These are phyloP conservation scores for Megaceryle maxima DNA, from an alignment of 2,113 vertebrate species.

Conservation along the genomic window DNA sequence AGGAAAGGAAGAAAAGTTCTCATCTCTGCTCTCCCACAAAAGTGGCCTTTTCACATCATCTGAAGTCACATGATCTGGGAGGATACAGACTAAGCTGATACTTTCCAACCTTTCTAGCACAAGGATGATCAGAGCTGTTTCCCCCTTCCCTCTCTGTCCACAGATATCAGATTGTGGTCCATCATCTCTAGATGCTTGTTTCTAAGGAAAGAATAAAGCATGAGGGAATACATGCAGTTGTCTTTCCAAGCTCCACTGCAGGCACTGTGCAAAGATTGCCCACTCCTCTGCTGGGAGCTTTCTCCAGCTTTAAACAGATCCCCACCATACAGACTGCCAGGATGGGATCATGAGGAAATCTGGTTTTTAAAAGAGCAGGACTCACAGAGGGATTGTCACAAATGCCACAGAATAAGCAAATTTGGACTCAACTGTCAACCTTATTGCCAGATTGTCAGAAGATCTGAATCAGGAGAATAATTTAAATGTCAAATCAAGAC, in stretches of 20 bases:
- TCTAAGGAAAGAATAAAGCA: background rate
- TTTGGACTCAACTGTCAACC: constrained; percentile 47
- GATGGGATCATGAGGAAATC: background rate
- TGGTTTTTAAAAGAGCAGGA: constrained; percentile 48
- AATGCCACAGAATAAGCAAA: constrained; percentile 50
- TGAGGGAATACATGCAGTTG: background rate
- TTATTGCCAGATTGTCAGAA: constrained; percentile 52
- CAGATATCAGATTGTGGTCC: constrained; percentile 10
- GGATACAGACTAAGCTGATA: background rate
- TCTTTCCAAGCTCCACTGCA: background rate
- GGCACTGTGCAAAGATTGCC: background rate
- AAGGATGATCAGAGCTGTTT: background rate
- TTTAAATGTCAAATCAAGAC: constrained; percentile 65
- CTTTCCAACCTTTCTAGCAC: background rate
- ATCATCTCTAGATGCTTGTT: constrained; percentile 1
- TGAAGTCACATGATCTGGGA: background rate
- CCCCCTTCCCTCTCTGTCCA: background rate
- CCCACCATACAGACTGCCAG: background rate
- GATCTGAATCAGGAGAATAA: constrained; percentile 53
- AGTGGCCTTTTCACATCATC: background rate
- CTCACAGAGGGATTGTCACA: constrained; percentile 4
- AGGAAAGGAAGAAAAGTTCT: background rate
- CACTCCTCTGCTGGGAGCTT: background rate
- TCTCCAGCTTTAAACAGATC: constrained; percentile 15
- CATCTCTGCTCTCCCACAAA: background rate